phyloP scores from a whole-genome alignment of 2,113 vertebrate species.

The Centropus unirufus region DNA sequence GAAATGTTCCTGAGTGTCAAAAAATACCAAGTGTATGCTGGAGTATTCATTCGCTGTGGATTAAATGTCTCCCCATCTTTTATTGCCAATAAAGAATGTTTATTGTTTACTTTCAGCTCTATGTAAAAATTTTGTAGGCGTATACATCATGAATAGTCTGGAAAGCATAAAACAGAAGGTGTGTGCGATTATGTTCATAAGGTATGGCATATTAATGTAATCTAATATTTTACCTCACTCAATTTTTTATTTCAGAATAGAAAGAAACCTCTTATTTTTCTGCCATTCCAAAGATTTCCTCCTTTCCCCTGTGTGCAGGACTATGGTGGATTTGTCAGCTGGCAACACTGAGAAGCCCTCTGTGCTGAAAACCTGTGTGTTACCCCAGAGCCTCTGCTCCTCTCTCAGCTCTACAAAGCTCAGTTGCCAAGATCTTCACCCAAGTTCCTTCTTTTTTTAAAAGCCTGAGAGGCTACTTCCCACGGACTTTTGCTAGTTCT shows the following conservation, averaged over 20 bases:
- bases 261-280: not conserved
- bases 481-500: not conserved
- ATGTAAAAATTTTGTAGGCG: constrained; percentile 28
- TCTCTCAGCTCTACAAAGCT: not conserved
- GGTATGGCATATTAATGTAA: not conserved
- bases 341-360: not conserved
- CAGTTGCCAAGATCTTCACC: not conserved
- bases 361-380: not conserved
- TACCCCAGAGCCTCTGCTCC: not conserved
- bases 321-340: not conserved
- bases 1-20: not conserved
- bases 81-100: constrained; percentile 54
- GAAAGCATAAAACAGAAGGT: constrained; percentile 45
- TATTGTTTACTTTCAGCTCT: constrained; percentile 34
- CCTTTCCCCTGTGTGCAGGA: not conserved
- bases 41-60: not conserved
- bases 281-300: not conserved
- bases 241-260: not conserved
- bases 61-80: not conserved
- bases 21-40: constrained; percentile 5
- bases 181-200: not conserved
- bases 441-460: not conserved
- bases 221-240: constrained; percentile 39
- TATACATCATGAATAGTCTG: not conserved
- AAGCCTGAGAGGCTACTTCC: not conserved